Percentiles rank a stretch among this genome's conserved stretches.
Conservation (phyloP, 2,113 vertebrate genomes). For the Mixornis gularis region DNA sequence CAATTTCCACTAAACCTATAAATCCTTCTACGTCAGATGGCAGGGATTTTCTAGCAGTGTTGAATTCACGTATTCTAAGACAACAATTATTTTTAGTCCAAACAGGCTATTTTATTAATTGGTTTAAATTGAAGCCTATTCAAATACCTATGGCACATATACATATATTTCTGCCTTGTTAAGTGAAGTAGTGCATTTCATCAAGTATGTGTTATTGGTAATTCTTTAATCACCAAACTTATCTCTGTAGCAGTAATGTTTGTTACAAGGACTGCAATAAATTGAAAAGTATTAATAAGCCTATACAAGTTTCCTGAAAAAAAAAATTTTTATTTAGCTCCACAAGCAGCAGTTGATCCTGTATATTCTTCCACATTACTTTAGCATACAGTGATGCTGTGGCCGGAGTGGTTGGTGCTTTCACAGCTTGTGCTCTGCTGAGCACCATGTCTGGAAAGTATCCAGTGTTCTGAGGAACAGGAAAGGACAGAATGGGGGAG, state of each 20-base stretch:
- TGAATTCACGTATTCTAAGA: constrained; percentile 61
- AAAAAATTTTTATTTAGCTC: not conserved
- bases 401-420: not conserved
- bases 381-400: not conserved
- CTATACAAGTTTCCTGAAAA: not conserved
- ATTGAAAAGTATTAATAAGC: not conserved
- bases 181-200: not conserved
- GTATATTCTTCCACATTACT: not conserved
- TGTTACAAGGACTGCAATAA: not conserved
- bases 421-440: not conserved
- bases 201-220: not conserved
- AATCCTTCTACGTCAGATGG: constrained; percentile 86
- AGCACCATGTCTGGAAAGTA: not conserved
- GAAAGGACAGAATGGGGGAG: not conserved
- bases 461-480: not conserved
- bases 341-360: not conserved
- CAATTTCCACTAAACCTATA: constrained; percentile 86
- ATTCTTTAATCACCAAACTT: not conserved
- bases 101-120: constrained; percentile 52
- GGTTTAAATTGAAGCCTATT: constrained; percentile 26
- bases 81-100: constrained; percentile 42
- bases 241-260: not conserved
- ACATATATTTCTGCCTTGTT: not conserved
- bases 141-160: not conserved
- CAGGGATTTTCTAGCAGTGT: constrained; percentile 79